Conservation (phyloP, 2,113 vertebrate genomes). For the Motacilla alba region DNA sequence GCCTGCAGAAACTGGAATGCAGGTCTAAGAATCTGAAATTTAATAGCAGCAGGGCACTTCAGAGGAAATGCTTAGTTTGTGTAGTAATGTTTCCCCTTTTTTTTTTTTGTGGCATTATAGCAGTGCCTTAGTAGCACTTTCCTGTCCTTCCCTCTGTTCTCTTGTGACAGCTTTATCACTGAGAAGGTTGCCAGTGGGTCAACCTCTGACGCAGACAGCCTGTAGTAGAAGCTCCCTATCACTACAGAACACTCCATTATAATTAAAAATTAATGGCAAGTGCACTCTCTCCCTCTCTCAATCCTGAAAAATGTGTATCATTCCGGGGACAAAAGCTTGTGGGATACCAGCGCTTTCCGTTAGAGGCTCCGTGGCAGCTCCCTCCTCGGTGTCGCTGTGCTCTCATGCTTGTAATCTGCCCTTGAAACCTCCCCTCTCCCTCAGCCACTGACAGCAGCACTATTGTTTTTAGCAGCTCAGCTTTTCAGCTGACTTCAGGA, state of each 20-base stretch:
- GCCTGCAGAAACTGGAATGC: not conserved
- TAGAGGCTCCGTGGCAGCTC: not conserved
- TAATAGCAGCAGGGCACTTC: not conserved
- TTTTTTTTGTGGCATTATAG: not conserved
- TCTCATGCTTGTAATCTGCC: not conserved
- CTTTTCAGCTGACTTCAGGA: not conserved
- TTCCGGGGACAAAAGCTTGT: not conserved
- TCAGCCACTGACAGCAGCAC: not conserved
- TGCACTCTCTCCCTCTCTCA: not conserved
- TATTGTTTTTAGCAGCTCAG: conserved; percentile 12
- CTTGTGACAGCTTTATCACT: not conserved
- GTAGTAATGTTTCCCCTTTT: not conserved
- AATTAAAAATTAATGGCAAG: conserved; percentile 46
- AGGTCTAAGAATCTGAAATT: not conserved
- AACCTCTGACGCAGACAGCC: not conserved
- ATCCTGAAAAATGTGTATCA: not conserved
- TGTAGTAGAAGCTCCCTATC: not conserved
- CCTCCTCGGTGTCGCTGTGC: not conserved
- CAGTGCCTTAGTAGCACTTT: not conserved
- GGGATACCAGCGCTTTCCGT: not conserved
- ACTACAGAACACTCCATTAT: not conserved
- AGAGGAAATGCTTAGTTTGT: not conserved
- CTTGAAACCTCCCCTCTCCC: not conserved
- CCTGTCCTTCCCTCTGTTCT: not conserved
- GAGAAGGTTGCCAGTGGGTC: not conserved